A percentile compares a stretch with the other conserved stretches of the same genome.
Evolutionary conservation across 2,113 vertebrate species (phyloP).

Genomic region (Chlorodrepanis virens): DNA sequence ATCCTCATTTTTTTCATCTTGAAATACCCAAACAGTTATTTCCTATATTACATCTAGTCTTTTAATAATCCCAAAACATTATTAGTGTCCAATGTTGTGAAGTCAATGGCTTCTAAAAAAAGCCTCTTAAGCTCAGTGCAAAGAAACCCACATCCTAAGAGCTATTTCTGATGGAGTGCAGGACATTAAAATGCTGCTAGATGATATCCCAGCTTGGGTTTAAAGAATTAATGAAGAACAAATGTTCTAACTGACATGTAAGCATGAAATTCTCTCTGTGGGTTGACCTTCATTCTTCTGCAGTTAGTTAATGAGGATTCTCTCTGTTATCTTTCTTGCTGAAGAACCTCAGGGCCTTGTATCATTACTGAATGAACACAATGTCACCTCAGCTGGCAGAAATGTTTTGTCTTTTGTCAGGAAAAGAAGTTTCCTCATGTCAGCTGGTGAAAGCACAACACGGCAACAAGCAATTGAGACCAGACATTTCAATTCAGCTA

Average conservation of each 20-base stretch:
- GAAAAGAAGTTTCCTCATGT: conserved; percentile 71
- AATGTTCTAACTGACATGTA: conserved; percentile 74
- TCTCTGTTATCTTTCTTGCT: conserved; percentile 76
- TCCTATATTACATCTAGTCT: conserved; percentile 25
- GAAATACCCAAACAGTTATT: conserved; percentile 43
- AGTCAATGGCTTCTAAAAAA: conserved; percentile 46
- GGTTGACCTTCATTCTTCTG: conserved; percentile 77
- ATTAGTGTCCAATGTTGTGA: conserved; percentile 21
- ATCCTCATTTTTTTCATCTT: conserved; percentile 41
- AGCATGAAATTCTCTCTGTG: conserved; percentile 72
- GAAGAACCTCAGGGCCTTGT: conserved; percentile 76
- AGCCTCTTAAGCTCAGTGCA: conserved; percentile 7
- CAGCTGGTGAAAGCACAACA: conserved; percentile 66
- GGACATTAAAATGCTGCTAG: conserved; percentile 68
- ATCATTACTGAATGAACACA: conserved; percentile 78
- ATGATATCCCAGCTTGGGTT: conserved; percentile 71
- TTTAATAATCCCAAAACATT: conserved; percentile 40
- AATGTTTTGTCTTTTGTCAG: conserved; percentile 77
- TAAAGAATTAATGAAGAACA: conserved; percentile 81
- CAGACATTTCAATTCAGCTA: conserved; percentile 71
- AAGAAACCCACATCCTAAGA: conserved; percentile 46
- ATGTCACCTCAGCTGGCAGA: conserved; percentile 77
- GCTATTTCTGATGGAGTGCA: conserved; percentile 62
- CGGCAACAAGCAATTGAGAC: conserved; percentile 60
- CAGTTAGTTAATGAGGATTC: conserved; percentile 77